phyloP scores from a whole-genome alignment of 23 tunicate genomes.

The Corella eumyota region DNA sequence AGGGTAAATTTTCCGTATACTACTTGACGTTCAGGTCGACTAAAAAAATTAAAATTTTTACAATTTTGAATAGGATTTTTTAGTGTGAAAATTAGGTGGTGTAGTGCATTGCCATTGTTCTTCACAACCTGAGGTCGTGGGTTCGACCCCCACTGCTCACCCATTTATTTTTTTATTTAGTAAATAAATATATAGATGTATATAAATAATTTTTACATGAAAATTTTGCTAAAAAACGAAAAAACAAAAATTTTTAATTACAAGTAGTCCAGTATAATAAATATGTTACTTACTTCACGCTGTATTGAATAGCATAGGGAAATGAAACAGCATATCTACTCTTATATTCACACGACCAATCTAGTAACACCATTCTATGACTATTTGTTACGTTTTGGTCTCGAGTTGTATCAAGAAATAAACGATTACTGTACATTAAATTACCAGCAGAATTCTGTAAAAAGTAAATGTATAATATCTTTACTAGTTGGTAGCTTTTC shows the following conservation, averaged over 20 bases:
- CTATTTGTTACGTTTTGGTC: background rate
- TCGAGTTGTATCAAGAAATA: conserved; percentile 12
- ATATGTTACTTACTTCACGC: conserved; percentile 11
- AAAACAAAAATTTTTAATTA: too few species aligned
- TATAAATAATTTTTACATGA: too few species aligned
- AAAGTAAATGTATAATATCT: background rate
- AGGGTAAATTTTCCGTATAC: conserved; percentile 6
- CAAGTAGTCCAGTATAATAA: too few species aligned
- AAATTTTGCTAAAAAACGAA: too few species aligned
- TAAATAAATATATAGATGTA: too few species aligned
- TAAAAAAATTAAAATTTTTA: too few species aligned
- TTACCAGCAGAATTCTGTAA: background rate
- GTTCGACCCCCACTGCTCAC: too few species aligned
- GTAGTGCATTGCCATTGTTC: too few species aligned
- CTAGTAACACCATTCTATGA: conserved; percentile 2
- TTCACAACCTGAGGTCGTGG: too few species aligned
- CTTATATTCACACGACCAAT: conserved; percentile 9
- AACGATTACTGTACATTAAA: conserved; percentile 3
- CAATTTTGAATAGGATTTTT: too few species aligned
- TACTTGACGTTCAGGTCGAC: conserved; percentile 16
- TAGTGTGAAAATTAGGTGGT: too few species aligned
- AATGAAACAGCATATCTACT: conserved; percentile 2
- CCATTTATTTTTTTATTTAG: too few species aligned
- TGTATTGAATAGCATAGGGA: background rate
- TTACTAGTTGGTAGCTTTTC: background rate